Percentiles rank a stretch among this genome's conserved stretches.
Conservation (phyloP, 2,888 invertebrate genomes). For the Cataglyphis albicans region DNA sequence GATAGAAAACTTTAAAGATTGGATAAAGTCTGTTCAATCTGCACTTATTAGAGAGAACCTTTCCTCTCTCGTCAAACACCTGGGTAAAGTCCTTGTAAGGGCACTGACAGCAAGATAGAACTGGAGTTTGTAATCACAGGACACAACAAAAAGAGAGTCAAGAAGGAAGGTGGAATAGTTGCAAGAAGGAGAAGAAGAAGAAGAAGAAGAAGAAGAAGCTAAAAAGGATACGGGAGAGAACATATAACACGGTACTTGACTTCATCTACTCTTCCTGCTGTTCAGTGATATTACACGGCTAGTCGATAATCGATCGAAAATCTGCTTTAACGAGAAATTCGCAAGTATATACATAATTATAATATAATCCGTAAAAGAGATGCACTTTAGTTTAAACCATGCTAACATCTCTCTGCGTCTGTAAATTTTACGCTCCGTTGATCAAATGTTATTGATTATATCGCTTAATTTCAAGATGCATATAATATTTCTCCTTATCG, state of each 20-base stretch:
- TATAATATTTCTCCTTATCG: not conserved
- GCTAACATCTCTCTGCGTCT: not conserved
- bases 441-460: not conserved
- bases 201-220: constrained; percentile 13
- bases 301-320: constrained; percentile 53
- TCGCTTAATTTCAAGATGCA: not conserved
- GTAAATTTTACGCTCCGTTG: not conserved
- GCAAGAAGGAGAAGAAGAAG: not conserved
- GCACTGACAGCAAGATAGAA: constrained; percentile 48
- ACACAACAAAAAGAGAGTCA: constrained; percentile 41
- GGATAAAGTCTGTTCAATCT: constrained; percentile 64
- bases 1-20: constrained; percentile 50
- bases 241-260: constrained; percentile 50
- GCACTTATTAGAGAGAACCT: constrained; percentile 61
- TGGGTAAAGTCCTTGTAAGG: constrained; percentile 57
- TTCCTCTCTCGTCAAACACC: constrained; percentile 39
- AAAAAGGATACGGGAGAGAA: constrained; percentile 13
- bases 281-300: constrained; percentile 15
- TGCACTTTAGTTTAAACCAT: not conserved
- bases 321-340: constrained; percentile 21
- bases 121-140: constrained; percentile 63
- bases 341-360: constrained; percentile 1
- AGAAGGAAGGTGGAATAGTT: constrained; percentile 8
- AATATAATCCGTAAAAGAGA: not conserved
- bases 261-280: constrained; percentile 4